Base-by-base conservation (phyloP, 2,888 invertebrate genomes). In the Morpho deidamia region DNA sequence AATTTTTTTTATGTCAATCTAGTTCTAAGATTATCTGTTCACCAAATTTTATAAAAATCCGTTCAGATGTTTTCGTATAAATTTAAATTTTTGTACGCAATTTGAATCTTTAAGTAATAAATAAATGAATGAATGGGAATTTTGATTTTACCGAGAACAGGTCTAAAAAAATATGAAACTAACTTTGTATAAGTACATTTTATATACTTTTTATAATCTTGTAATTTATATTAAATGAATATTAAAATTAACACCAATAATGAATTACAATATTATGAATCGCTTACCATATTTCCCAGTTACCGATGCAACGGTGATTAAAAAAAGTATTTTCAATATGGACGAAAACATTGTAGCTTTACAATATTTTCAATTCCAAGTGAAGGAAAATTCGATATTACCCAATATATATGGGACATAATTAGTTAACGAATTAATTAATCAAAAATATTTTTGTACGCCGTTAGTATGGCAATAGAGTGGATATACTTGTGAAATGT, bases 261-360 rank as follows among this genome's bases (percentile, higher is more conserved):
- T 11, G 9, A 11, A 40, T 40, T 33, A 34, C 12, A 11, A 12
- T 33, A 44, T 32, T 40, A n/a, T 37, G 48, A 41, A 39, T 10
- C 42, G 43, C 58, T 61, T 44, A 64, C 64, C 46, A 38, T 45
- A 44, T 44, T 53, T 58, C 0, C 48, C 51, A 34, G 55, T 46
- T 14, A 51, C 59, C 11, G 40, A 45, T 47, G 49, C 48, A 40
- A 53, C 41, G 1, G 54, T 46, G 11, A 60, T 11, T 44, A 60
- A 38, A 38, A 57, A 41, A 38, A 58, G 44, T 48, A 62, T 40
- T 45, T 55, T 60, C 8, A 44, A 46, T 46, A 43, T 12, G 11
- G 53, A 52, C 35, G 43, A 51, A 45, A 14, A 42, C 61, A 62
- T 62, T 45, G 34, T 48, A 7, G 11, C 35, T 44, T n/a, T n/a